A percentile compares a stretch with the other conserved stretches of the same genome.
These are phyloP conservation scores for Noctua comes DNA, from an alignment of 2,888 invertebrate genomes.

Conservation along the genomic window DNA sequence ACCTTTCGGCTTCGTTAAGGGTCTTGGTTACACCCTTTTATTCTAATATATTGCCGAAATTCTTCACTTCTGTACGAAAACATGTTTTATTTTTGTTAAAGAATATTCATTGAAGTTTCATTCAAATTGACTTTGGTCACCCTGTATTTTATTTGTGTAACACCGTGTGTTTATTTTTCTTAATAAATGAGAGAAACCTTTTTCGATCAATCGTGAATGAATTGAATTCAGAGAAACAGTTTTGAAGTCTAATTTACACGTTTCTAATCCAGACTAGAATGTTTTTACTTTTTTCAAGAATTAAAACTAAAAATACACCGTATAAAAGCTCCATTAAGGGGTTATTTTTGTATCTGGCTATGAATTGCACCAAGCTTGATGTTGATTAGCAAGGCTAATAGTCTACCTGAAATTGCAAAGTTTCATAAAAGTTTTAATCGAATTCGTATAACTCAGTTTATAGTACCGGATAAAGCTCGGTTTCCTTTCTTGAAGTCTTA, in stretches of 20 bases:
- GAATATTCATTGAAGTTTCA: conserved; percentile 4
- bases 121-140: background rate
- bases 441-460: background rate
- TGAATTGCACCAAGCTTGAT: background rate
- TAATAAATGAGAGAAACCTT: background rate
- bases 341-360: background rate
- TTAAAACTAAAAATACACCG: background rate
- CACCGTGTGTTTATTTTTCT: background rate
- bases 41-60: conserved; percentile 15
- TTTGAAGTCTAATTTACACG: conserved; percentile 2
- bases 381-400: conserved; percentile 5
- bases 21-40: too few relatives aligned
- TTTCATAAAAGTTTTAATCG: conserved; percentile 5
- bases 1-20: too few relatives aligned
- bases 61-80: conserved; percentile 1
- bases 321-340: too few relatives aligned
- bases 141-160: background rate
- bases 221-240: background rate
- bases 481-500: background rate
- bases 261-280: conserved; percentile 2
- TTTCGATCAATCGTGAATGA: background rate
- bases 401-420: background rate
- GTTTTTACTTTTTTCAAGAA: background rate
- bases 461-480: background rate
- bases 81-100: background rate